Evolutionary conservation across 1,140 invertebrate species (phyloP).

Genomic region (Diprion similis): DNA sequence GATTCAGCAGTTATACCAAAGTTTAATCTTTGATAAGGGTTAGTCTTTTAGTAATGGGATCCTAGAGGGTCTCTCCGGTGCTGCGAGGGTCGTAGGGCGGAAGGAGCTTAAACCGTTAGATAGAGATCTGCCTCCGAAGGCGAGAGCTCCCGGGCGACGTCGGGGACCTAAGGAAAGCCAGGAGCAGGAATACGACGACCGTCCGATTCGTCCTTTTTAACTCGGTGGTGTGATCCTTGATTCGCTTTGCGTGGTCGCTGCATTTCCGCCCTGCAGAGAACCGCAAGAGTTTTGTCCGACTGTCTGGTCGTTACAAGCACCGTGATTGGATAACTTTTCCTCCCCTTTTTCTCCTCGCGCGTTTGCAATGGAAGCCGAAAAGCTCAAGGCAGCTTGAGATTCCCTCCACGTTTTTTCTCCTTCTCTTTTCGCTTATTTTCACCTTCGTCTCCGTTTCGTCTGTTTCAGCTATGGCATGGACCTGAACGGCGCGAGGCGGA

Average conservation of each 20-base stretch:
- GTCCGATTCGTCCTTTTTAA: conserved; percentile 3
- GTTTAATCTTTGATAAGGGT: conserved; percentile 69
- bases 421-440: conserved; percentile 15
- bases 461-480: conserved; percentile 87
- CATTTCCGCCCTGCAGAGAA: not conserved
- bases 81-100: conserved; percentile 24
- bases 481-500: conserved; percentile 87
- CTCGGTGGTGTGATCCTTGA: not conserved
- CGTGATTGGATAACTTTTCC: conserved; percentile 61
- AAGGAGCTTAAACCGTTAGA: conserved; percentile 62
- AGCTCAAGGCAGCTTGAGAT: no score
- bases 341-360: conserved; percentile 25
- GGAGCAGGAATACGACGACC: not conserved
- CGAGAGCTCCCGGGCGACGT: not conserved
- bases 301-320: not conserved
- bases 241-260: not conserved
- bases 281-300: not conserved
- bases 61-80: conserved; percentile 44
- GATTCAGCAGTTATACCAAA: conserved; percentile 67
- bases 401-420: not conserved
- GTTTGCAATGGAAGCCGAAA: no score
- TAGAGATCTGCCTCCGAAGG: conserved; percentile 60
- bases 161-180: not conserved
- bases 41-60: conserved; percentile 65
- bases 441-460: conserved; percentile 36